phyloP scores from a whole-genome alignment of 2,797 vertebrate species.

The Enteromius treurensis region DNA sequence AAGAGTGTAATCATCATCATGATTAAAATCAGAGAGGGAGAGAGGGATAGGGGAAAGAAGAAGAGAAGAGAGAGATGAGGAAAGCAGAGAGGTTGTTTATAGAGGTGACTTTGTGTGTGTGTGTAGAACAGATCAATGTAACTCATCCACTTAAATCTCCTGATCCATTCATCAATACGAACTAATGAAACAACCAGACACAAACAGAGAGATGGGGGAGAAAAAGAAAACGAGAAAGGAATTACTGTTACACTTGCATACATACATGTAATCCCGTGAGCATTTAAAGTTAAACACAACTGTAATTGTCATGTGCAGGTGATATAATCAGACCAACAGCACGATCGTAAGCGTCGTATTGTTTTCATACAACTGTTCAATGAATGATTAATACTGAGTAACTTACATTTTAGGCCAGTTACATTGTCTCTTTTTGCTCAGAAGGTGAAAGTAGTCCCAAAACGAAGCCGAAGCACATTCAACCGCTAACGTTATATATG shows the following conservation, averaged over 20 bases:
- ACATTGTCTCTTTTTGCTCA: background rate
- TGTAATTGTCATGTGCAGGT: too few relatives aligned
- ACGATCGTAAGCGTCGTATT: background rate
- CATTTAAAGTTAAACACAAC: background rate
- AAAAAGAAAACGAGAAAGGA: background rate
- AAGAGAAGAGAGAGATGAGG: background rate
- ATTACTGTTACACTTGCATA: background rate
- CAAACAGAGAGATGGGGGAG: constrained; percentile 23
- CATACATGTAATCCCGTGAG: background rate
- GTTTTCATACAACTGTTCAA: background rate
- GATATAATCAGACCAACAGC: background rate
- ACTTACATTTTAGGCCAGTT: background rate
- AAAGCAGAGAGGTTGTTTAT: background rate
- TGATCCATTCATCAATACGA: constrained; percentile 47
- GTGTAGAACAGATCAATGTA: constrained; percentile 37
- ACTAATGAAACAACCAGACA: constrained; percentile 43
- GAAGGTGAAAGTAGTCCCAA: background rate
- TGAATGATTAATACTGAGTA: background rate
- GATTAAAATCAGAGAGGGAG: constrained; percentile 9
- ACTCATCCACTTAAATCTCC: constrained; percentile 48
- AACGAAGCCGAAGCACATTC: background rate
- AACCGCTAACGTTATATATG: too few relatives aligned
- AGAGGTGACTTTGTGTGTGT: constrained; percentile 8
- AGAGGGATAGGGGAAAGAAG: background rate
- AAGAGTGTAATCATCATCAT: constrained; percentile 39